phyloP scores from a whole-genome alignment of 2,888 invertebrate genomes.

The Caenorhabditis doughertyi region DNA sequence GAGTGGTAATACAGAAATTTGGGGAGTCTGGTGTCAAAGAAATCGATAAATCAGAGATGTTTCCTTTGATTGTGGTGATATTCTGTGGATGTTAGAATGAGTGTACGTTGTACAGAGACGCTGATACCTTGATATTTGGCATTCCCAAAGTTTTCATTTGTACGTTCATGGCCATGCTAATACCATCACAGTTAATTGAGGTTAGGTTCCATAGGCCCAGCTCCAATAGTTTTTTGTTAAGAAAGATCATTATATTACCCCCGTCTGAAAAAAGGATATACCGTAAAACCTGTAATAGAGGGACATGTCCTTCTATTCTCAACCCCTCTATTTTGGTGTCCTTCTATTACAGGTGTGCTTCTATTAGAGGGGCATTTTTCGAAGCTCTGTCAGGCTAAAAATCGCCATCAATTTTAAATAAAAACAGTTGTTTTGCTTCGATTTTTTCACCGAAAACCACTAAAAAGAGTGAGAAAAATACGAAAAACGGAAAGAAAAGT shows the following conservation, averaged over 20 bases:
- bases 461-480: too few relatives aligned
- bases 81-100: neutral
- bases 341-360: too few relatives aligned
- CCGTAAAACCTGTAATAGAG: too few relatives aligned
- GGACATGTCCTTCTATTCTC: too few relatives aligned
- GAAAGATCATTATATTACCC: neutral
- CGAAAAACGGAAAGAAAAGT: too few relatives aligned
- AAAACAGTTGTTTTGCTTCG: neutral
- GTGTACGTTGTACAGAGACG: too few relatives aligned
- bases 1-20: neutral
- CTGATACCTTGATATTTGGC: conserved; percentile 10
- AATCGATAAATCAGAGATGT: neutral
- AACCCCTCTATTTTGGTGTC: too few relatives aligned
- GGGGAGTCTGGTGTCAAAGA: neutral
- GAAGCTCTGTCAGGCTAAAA: too few relatives aligned
- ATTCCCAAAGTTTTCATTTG: neutral
- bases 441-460: neutral
- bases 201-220: neutral
- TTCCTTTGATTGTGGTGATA: neutral
- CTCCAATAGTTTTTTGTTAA: neutral
- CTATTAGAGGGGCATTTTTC: too few relatives aligned
- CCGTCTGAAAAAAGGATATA: too few relatives aligned
- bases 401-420: too few relatives aligned
- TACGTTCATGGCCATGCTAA: neutral
- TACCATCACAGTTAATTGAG: neutral